These are phyloP conservation scores for Holotrichia oblita DNA, from an alignment of 1,140 invertebrate species.

Conservation along the genomic window DNA sequence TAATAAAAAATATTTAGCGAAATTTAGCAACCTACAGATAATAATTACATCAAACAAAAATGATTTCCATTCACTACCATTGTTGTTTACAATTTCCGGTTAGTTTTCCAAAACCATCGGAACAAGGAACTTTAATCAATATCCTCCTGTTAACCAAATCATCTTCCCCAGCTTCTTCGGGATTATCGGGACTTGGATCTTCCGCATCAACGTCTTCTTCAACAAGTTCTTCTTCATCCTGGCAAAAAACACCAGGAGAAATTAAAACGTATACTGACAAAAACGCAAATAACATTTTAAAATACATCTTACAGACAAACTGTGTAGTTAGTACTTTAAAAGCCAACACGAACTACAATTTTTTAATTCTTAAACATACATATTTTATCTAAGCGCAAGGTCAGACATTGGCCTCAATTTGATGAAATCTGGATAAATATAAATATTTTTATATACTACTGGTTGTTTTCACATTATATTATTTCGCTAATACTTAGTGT, in stretches of 20 bases:
- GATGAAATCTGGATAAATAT: background rate
- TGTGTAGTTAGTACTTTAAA: background rate
- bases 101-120: background rate
- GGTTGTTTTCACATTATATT: no score
- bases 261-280: background rate
- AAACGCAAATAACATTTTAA: background rate
- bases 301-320: background rate
- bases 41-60: no score
- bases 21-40: no score
- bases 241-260: background rate
- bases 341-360: background rate
- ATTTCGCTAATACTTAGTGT: no score
- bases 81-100: background rate
- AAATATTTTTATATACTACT: background rate
- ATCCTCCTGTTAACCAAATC: background rate
- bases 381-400: slow-evolving; percentile 24
- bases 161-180: background rate
- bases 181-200: background rate
- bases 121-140: background rate
- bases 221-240: background rate
- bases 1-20: no score
- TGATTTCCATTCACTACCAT: background rate
- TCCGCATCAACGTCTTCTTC: background rate
- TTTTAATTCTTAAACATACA: background rate
- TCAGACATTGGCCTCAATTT: background rate